These are phyloP conservation scores for Lampris incognitus DNA, from an alignment of 2,113 vertebrate species.

Conservation along the genomic window DNA sequence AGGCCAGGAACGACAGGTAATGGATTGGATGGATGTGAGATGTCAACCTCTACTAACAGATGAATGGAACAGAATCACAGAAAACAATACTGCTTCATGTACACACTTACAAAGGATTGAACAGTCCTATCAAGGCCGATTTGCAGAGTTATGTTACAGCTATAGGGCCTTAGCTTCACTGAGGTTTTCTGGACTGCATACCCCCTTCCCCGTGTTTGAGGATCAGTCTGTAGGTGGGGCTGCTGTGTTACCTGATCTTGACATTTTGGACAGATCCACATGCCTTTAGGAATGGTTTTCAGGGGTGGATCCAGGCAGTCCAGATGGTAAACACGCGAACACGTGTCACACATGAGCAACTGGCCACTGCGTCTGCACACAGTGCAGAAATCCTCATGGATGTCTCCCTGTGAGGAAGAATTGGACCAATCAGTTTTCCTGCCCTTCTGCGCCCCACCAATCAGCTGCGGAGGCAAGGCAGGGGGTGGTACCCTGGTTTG, in stretches of 20 bases:
- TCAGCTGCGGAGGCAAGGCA: slow-evolving; percentile 55
- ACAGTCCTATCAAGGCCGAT: slow-evolving; percentile 75
- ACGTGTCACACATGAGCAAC: slow-evolving; percentile 99
- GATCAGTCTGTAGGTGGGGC: slow-evolving; percentile 45
- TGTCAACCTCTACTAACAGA: slow-evolving; percentile 76
- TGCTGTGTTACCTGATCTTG: slow-evolving; percentile 96
- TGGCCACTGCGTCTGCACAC: slow-evolving; percentile 99
- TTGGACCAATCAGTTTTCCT: slow-evolving; percentile 84
- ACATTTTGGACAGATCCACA: slow-evolving; percentile 99
- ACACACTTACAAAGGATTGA: slow-evolving; percentile 80
- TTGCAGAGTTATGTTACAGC: slow-evolving; percentile 36
- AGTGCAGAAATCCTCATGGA: slow-evolving; percentile 99
- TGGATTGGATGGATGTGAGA: slow-evolving; percentile 78
- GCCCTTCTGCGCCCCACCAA: slow-evolving; percentile 67
- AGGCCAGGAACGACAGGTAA: slow-evolving; percentile 62
- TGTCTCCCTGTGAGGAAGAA: slow-evolving; percentile 95
- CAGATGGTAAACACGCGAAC: slow-evolving; percentile 99
- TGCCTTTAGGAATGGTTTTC: slow-evolving; percentile 99
- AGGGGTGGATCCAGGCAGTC: slow-evolving; percentile 99
- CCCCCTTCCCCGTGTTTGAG: slow-evolving; percentile 61
- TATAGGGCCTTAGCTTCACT: slow-evolving; percentile 28
- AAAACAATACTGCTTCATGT: slow-evolving; percentile 73
- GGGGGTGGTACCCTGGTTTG: slow-evolving; percentile 53
- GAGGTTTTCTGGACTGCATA: slow-evolving; percentile 48
- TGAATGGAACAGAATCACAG: slow-evolving; percentile 77